A percentile compares a stretch with the other conserved stretches of the same genome.
Evolutionary conservation across 2,888 invertebrate species (phyloP).

Genomic region (Panzeria rudis): DNA sequence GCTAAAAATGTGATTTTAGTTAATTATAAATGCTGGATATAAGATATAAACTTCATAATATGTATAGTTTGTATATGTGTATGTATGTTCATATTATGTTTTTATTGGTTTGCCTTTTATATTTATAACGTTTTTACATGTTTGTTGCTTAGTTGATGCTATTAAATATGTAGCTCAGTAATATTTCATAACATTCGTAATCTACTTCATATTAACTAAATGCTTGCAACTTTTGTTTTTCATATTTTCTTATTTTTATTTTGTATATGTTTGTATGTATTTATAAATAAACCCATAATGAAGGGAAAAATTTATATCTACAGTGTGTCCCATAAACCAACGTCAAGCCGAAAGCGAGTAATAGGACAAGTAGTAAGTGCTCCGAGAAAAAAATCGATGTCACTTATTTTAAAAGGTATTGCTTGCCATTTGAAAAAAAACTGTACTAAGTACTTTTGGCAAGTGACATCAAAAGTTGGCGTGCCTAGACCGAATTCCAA

Average conservation of each 20-base stretch:
- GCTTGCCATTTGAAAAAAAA: too few relatives aligned
- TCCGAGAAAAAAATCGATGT: too few relatives aligned
- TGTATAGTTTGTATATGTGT: neutral
- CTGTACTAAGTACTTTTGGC: too few relatives aligned
- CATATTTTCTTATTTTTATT: neutral
- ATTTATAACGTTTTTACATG: constrained; percentile 1
- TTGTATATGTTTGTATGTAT: neutral
- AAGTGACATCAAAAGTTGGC: too few relatives aligned
- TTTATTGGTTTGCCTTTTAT: neutral
- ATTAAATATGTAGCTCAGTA: constrained; percentile 14
- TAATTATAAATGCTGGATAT: too few relatives aligned
- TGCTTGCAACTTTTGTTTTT: neutral
- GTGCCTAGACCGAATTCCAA: too few relatives aligned
- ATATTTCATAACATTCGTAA: constrained; percentile 24
- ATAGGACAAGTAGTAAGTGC: too few relatives aligned
- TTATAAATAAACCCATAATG: neutral
- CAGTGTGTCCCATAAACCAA: too few relatives aligned
- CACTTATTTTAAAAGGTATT: too few relatives aligned
- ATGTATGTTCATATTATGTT: neutral
- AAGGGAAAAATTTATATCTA: neutral
- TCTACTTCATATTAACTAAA: neutral
- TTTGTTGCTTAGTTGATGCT: constrained; percentile 11
- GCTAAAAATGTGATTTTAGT: too few relatives aligned
- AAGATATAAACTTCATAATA: neutral
- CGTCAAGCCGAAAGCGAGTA: too few relatives aligned